A percentile compares a stretch with the other conserved stretches of the same genome.
Evolutionary conservation across 2,113 vertebrate genomes (phyloP).

Genomic region (Jacana jacana): DNA sequence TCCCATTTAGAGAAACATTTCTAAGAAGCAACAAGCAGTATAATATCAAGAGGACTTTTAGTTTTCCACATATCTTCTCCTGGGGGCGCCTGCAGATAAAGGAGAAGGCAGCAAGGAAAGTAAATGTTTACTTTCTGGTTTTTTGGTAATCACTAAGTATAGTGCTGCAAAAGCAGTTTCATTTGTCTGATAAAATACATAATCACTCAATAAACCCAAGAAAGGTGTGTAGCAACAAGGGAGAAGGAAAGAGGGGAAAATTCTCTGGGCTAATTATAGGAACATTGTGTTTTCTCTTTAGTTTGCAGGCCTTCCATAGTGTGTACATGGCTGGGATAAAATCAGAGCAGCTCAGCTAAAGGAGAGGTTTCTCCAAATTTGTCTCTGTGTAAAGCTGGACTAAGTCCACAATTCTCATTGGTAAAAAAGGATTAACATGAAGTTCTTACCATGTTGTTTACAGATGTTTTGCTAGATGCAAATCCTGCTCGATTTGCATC

Average conservation of each 20-base stretch:
- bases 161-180: not conserved
- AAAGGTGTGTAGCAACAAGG: not conserved
- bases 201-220: constrained; percentile 26
- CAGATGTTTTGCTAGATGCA: constrained; percentile 12
- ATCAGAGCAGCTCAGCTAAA: not conserved
- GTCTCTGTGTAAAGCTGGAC: not conserved
- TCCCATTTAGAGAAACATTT: constrained; percentile 66
- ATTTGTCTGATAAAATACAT: constrained; percentile 40
- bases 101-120: constrained; percentile 5
- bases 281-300: not conserved
- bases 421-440: not conserved
- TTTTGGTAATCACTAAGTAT: not conserved
- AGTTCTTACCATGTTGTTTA: not conserved
- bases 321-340: not conserved
- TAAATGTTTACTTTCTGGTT: constrained; percentile 20
- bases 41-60: constrained; percentile 51
- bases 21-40: constrained; percentile 13
- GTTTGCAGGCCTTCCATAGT: not conserved
- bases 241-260: constrained; percentile 5
- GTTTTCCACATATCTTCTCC: constrained; percentile 42
- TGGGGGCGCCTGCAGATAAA: constrained; percentile 13
- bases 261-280: not conserved
- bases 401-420: not conserved
- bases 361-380: not conserved
- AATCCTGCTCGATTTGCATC: not conserved